Percentiles rank a stretch among this genome's conserved stretches.
phyloP scores from a whole-genome alignment of 2,113 vertebrate genomes.

The Egretta garzetta region DNA sequence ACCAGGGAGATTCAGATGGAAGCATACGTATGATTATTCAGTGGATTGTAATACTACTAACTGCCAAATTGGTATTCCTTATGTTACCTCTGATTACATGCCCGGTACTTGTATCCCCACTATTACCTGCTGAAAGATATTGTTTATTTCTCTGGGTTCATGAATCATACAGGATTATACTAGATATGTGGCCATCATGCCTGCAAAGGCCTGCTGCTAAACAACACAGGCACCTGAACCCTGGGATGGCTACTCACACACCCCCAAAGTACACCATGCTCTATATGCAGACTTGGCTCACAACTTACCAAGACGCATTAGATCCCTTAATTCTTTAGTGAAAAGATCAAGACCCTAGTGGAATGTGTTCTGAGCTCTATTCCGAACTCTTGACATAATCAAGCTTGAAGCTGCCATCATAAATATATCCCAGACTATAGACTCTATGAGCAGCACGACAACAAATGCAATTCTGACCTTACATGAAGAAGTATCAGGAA shows the following conservation, averaged over 20 bases:
- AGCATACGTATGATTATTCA: background rate
- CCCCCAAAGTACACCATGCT: fast-evolving
- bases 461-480: background rate
- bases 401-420: background rate
- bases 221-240: background rate
- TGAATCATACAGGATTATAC: background rate
- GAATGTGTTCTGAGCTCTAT: background rate
- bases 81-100: background rate
- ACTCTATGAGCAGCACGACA: background rate
- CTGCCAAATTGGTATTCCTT: background rate
- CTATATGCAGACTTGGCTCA: background rate
- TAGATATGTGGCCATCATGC: background rate
- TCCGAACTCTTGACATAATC: background rate
- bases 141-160: too few relatives aligned
- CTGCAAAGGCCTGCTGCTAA: background rate
- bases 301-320: background rate
- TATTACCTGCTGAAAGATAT: background rate
- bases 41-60: background rate
- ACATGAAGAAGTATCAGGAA: background rate
- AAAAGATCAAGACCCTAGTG: background rate
- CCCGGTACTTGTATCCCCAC: background rate
- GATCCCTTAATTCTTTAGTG: background rate
- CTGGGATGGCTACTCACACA: background rate
- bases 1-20: background rate
- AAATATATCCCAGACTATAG: background rate